Percentiles rank a stretch among this genome's conserved stretches.
phyloP scores from a whole-genome alignment of 1,140 invertebrate genomes.

The Aphidius ervi region DNA sequence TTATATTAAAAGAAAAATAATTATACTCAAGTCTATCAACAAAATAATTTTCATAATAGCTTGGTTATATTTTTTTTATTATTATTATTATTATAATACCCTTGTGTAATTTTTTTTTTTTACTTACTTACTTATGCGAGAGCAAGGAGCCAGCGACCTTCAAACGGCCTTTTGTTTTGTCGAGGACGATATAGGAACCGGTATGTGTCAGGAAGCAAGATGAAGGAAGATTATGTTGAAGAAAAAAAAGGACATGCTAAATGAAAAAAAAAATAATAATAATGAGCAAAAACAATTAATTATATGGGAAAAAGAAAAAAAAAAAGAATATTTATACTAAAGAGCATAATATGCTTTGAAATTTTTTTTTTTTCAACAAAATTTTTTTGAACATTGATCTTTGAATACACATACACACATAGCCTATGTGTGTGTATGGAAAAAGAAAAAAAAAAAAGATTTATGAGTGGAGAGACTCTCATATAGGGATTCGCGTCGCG shows the following conservation, averaged over 20 bases:
- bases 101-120: constrained; percentile 6
- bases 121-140: background rate
- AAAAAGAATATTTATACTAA: background rate
- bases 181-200: constrained; percentile 18
- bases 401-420: too few relatives aligned
- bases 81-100: background rate
- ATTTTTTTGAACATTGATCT: too few relatives aligned
- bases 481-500: too few relatives aligned
- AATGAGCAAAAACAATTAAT: constrained; percentile 6
- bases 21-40: background rate
- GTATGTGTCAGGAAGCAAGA: constrained; percentile 8
- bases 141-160: constrained; percentile 9
- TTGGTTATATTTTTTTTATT: background rate
- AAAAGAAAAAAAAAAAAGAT: too few relatives aligned
- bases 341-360: too few relatives aligned
- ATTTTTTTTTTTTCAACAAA: too few relatives aligned
- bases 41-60: constrained; percentile 16
- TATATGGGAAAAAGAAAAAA: constrained; percentile 18
- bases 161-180: constrained; percentile 20
- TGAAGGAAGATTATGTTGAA: constrained; percentile 1
- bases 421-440: too few relatives aligned
- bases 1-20: too few relatives aligned
- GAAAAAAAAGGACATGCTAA: too few relatives aligned
- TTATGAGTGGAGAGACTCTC: too few relatives aligned
- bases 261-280: too few relatives aligned